phyloP scores from a whole-genome alignment of 2,113 vertebrate species.

The Coreoperca whiteheadi region DNA sequence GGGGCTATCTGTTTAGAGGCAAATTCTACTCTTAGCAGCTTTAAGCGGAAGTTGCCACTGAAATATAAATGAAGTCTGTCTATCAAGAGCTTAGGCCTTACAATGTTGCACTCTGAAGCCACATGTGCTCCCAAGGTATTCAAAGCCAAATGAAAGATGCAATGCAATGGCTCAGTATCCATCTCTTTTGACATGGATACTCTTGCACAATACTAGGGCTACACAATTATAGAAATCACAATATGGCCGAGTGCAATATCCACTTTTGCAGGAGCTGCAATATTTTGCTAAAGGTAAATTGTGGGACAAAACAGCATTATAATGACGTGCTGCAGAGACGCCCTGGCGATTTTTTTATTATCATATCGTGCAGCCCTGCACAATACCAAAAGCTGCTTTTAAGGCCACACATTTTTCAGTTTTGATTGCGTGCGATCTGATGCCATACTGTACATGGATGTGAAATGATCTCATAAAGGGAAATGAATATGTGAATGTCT shows the following conservation, averaged over 20 bases:
- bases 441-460: background rate
- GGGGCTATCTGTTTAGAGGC: conserved; percentile 73
- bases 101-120: conserved; percentile 25
- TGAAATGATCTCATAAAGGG: conserved; percentile 33
- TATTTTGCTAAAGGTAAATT: too few species aligned
- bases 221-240: too few species aligned
- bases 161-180: conserved; percentile 13
- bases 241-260: too few species aligned
- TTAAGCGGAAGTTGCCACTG: conserved; percentile 66
- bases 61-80: conserved; percentile 74
- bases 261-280: too few species aligned
- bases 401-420: background rate
- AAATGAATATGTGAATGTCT: conserved; percentile 38
- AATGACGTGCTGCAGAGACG: too few species aligned
- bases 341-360: too few species aligned
- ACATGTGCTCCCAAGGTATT: conserved; percentile 71
- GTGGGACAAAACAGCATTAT: too few species aligned
- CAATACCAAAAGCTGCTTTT: conserved; percentile 23
- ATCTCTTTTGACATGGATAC: conserved; percentile 56
- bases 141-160: conserved; percentile 36
- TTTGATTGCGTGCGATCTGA: background rate
- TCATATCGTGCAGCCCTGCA: too few species aligned
- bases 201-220: background rate
- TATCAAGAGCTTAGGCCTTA: conserved; percentile 55
- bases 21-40: conserved; percentile 77